Evolutionary conservation across 2,113 vertebrate species (phyloP).

Genomic region (Nycticryphes semicollaris): DNA sequence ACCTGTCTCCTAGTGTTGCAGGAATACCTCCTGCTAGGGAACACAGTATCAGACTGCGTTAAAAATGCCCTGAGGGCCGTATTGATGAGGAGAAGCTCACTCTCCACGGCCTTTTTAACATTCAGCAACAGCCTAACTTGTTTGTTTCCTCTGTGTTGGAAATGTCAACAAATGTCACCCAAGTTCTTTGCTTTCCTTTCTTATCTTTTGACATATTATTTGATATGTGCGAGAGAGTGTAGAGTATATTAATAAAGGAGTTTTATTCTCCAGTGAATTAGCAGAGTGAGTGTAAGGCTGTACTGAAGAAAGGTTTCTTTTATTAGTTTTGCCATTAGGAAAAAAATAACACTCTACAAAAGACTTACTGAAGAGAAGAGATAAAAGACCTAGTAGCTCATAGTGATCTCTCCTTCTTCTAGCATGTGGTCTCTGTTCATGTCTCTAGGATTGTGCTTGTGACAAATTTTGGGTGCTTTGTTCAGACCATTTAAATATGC

Average conservation of each 20-base stretch:
- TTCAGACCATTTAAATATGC: background rate
- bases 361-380: background rate
- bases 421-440: background rate
- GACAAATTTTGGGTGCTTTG: background rate
- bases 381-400: background rate
- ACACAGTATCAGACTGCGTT: background rate
- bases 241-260: slow-evolving; percentile 41
- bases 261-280: slow-evolving; percentile 2
- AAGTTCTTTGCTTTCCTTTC: slow-evolving; percentile 31
- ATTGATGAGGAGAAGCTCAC: slow-evolving; percentile 29
- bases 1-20: background rate
- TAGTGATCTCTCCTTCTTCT: background rate
- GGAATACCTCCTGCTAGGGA: background rate
- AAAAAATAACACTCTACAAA: background rate
- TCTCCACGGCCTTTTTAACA: slow-evolving; percentile 67
- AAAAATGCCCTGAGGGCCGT: background rate
- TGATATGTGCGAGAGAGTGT: slow-evolving; percentile 13
- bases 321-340: background rate
- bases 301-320: slow-evolving; percentile 5
- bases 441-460: background rate
- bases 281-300: background rate
- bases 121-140: slow-evolving; percentile 64
- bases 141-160: slow-evolving; percentile 70
- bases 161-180: slow-evolving; percentile 80
- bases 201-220: slow-evolving; percentile 51